A percentile compares a stretch with the other conserved stretches of the same genome.
Conservation (phyloP, 1,140 invertebrate genomes). For the Glossosoma conforme region DNA sequence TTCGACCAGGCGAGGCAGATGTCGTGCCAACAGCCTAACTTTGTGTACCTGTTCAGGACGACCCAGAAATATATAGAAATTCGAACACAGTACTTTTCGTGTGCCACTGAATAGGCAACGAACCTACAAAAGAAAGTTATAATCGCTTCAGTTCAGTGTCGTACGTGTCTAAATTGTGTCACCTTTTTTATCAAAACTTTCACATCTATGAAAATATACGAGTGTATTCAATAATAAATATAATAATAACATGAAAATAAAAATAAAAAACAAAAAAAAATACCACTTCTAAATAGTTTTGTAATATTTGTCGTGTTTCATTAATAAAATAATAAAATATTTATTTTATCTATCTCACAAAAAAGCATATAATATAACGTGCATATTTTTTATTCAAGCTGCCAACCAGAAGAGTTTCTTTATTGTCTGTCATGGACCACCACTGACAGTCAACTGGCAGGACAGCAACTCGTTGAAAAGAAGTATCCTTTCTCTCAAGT, state of each 20-base stretch:
- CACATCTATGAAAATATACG: background rate
- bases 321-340: too few relatives aligned
- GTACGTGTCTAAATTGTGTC: slow-evolving; percentile 3
- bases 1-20: slow-evolving; percentile 13
- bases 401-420: too few relatives aligned
- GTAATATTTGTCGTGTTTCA: too few relatives aligned
- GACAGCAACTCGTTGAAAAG: slow-evolving; percentile 2
- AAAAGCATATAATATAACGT: too few relatives aligned
- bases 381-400: too few relatives aligned
- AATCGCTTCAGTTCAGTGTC: slow-evolving; percentile 14
- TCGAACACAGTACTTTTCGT: slow-evolving; percentile 27
- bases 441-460: background rate
- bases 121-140: slow-evolving; percentile 16
- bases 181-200: background rate
- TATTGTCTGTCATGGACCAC: too few relatives aligned
- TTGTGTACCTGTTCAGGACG: slow-evolving; percentile 10
- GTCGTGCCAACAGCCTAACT: slow-evolving; percentile 21
- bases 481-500: background rate
- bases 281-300: too few relatives aligned
- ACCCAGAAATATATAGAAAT: slow-evolving; percentile 27
- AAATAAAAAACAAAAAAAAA: too few relatives aligned
- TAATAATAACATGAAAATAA: too few relatives aligned
- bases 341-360: too few relatives aligned
- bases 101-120: slow-evolving; percentile 12
- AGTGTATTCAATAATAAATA: too few relatives aligned